phyloP scores from a whole-genome alignment of 2,113 vertebrate species.

The Ctenodactylus gundi region DNA sequence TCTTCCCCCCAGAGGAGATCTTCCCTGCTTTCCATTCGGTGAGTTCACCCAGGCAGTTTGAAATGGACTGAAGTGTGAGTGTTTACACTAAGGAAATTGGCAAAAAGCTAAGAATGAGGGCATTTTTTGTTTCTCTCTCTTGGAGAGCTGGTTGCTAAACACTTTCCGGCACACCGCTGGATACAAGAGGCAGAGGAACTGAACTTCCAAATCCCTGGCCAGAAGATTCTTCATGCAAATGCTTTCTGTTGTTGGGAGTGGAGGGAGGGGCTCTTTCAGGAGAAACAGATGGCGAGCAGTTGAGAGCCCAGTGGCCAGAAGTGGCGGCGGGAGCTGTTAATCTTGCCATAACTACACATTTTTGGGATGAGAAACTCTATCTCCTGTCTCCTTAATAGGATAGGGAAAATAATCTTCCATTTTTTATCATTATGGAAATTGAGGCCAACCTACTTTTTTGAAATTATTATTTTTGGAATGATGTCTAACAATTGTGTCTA shows the following conservation, averaged over 20 bases:
- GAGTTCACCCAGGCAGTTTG: background rate
- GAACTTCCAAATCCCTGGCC: background rate
- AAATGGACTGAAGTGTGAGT: background rate
- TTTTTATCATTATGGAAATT: background rate
- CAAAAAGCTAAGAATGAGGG: background rate
- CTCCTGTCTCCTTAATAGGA: background rate
- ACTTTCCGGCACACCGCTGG: background rate
- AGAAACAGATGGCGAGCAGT: background rate
- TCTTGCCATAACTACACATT: background rate
- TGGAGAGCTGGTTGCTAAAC: background rate
- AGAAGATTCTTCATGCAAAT: background rate
- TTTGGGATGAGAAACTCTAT: background rate
- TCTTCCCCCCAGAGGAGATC: background rate
- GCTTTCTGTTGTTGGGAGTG: background rate
- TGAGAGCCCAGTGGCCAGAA: background rate
- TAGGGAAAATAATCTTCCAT: background rate
- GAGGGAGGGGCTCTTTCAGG: background rate
- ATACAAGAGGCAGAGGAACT: background rate
- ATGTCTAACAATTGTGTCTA: too few species aligned
- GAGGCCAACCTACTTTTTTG: conserved; percentile 53
- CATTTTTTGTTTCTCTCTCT: background rate
- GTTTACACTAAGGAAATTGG: conserved; percentile 53
- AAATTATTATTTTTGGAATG: conserved; percentile 44
- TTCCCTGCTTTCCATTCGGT: background rate
- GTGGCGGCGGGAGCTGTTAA: background rate